Base-by-base conservation (phyloP, 2,797 vertebrate genomes). In the Mastacembelus armatus region DNA sequence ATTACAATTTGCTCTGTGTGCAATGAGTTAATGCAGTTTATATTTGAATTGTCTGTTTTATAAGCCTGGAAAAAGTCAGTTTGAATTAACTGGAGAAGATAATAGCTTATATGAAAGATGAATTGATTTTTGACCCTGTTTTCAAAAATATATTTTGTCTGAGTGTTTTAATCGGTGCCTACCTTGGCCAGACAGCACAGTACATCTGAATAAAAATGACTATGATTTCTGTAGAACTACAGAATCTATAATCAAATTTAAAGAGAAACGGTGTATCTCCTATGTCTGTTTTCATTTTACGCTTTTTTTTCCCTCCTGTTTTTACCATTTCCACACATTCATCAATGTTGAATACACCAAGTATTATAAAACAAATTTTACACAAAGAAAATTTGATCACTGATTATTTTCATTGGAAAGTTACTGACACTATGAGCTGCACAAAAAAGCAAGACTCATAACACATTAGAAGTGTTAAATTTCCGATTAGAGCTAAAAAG, bases 251-350 rank as follows among this genome's bases (percentile, higher is more conserved):
- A 68, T 84, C 57, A 77, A 80, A 78, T 71, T 52, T 85, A 73
- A 66, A 63, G 26, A 57, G 8, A 67, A 77, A 49, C 30, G 24
- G 24, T 54, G 11, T 10, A 21, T 76, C 30, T 61, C 38, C 29
- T 67, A 24, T 15, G 15, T 40, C 49, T 52, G 22, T 36, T 33
- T 18, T 45, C 0, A 5, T 43, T 75, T 71, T 39, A 4, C 50
- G 79, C 63, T 48, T 45, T 50, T 71, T 73, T 77, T 64, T 45
- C 79, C 86, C 55, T 64, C 7, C 68, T 66, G 36, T 74, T 57
- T 77, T 74, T 74, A 43, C 60, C 59, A 60, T 66, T 77, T 80
- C 83, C 60, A 60, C 59, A 90, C 85, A 88, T 86, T 87, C 83
- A 75, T 66, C 66, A 84, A 65, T 56, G 60, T 64, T 67, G 14